Evolutionary conservation across 2,888 invertebrate genomes (phyloP), one percentile per base, ranked within the genome.

Genomic region (Thereva nobilitata): DNA sequence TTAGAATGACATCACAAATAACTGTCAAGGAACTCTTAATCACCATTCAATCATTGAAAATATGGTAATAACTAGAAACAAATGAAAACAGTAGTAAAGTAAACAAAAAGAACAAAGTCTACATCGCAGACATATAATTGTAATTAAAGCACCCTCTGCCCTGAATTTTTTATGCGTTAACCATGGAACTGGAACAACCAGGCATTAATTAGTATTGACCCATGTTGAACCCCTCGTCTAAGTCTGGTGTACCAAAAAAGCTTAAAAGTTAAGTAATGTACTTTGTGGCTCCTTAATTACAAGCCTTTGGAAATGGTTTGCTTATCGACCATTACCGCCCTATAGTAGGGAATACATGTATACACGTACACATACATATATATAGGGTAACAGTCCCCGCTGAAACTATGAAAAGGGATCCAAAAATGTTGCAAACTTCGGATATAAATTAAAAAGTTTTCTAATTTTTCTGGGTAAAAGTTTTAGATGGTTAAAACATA

Each of bases 391-490:
- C 44, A 35, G 37, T 38, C 37, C 38, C 23, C 38, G 9, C 47
- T 34, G 37, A 37, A 38, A 7, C 12, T 45, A 49, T 38, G 47
- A 23, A 47, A 59, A 44, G 59, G 59, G 35, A 38, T 47, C 47
- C 35, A 49, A 59, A 59, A 45, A 47, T 59, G 47, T 49, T 37
- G 47, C 7, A 10, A 59, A 59, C 59, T 59, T 59, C 40, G 59
- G 59, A 49, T 49, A 59, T 59, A 59, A 59, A 59, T 59, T 59
- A 59, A 59, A 59, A 59, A 59, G 10, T 59, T 59, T 59, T 47
- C 59, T 59, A 47, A 47, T 59, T 59, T 59, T 59, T 59, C 59
- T 59, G 47, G 23, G 37, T 59, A 47, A 45, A 59, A 59, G 59
- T 59, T 59, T 47, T 47, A 23, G 42, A 34, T 59, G 47, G 37